These are phyloP conservation scores for Oncorhynchus clarkii DNA, from an alignment of 2,113 vertebrate species.

Conservation along the genomic window DNA sequence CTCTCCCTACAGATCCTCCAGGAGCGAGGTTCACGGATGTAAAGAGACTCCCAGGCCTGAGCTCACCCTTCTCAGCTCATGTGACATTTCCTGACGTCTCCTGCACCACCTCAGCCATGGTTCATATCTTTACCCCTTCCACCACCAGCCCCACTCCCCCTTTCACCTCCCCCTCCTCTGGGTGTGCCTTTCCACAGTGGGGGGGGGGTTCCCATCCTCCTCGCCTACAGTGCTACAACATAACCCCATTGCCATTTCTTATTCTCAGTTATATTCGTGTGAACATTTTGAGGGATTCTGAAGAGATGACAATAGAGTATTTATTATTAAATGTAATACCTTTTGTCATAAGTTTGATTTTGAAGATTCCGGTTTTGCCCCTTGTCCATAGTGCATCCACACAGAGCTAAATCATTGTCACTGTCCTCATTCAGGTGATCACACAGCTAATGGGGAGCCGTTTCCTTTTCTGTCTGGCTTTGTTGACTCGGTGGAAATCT, in stretches of 20 bases:
- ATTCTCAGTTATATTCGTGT: constrained; percentile 3
- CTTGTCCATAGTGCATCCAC: constrained; percentile 20
- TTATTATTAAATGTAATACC: constrained; percentile 28
- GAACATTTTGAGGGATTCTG: constrained; percentile 15
- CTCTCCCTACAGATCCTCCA: constrained; percentile 86
- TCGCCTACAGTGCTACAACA: constrained; percentile 52
- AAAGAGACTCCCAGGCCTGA: constrained; percentile 38
- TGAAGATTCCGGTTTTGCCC: constrained; percentile 20
- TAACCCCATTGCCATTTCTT: constrained; percentile 30
- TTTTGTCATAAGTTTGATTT: constrained; percentile 1
- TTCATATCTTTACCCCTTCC: constrained; percentile 4
- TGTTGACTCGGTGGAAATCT: constrained; percentile 53
- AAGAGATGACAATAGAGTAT: constrained; percentile 27
- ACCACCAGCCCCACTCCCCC: constrained; percentile 14
- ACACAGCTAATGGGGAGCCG: constrained; percentile 30
- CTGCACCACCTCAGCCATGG: constrained; percentile 11
- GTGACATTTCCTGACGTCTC: constrained; percentile 8
- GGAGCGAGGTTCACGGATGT: constrained; percentile 97
- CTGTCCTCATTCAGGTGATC: constrained; percentile 20
- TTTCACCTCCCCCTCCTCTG: constrained; percentile 32
- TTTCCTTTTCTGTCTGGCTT: constrained; percentile 40
- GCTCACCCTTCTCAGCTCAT: background rate
- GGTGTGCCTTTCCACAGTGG: constrained; percentile 63
- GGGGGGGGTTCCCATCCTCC: constrained; percentile 10
- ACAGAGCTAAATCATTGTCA: constrained; percentile 39